Evolutionary conservation across 2,113 vertebrate genomes (phyloP).

Genomic region (Synchiropus splendidus): DNA sequence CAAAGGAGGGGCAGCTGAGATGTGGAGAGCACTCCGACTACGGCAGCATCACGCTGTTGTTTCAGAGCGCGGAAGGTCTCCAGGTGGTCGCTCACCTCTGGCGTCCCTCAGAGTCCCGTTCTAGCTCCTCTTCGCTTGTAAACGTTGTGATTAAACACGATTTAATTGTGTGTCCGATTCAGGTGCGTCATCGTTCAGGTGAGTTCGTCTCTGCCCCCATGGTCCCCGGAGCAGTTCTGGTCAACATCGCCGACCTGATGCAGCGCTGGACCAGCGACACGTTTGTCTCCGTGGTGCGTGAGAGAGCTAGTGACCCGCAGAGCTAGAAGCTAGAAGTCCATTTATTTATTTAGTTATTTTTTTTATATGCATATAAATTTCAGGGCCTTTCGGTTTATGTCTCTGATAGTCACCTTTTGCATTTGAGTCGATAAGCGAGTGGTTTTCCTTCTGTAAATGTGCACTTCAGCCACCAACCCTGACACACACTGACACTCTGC

Average conservation of each 20-base stretch:
- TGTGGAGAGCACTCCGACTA: slow-evolving; percentile 71
- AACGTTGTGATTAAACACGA: too few relatives aligned
- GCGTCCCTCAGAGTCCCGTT: too few relatives aligned
- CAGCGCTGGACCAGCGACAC: slow-evolving; percentile 67
- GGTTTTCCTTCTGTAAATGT: too few relatives aligned
- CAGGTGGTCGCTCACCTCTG: slow-evolving; percentile 43
- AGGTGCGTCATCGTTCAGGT: slow-evolving; percentile 55
- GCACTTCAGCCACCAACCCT: too few relatives aligned
- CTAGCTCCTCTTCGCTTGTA: too few relatives aligned
- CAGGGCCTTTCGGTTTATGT: not conserved
- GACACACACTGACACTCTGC: too few relatives aligned
- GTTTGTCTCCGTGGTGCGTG: slow-evolving; percentile 64
- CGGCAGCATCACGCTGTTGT: slow-evolving; percentile 66
- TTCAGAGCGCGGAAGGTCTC: slow-evolving; percentile 55
- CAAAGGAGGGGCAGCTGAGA: slow-evolving; percentile 57
- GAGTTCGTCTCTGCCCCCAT: slow-evolving; percentile 46
- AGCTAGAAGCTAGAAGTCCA: too few relatives aligned
- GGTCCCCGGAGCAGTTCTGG: slow-evolving; percentile 55
- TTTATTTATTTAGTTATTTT: too few relatives aligned
- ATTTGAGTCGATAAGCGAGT: too few relatives aligned
- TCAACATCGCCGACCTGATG: slow-evolving; percentile 70
- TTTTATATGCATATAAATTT: too few relatives aligned
- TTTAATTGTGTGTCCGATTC: not conserved
- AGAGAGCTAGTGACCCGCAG: too few relatives aligned
- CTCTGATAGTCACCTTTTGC: too few relatives aligned